Base-by-base conservation (phyloP, 2,797 vertebrate species). In the Eidolon dupreanum region DNA sequence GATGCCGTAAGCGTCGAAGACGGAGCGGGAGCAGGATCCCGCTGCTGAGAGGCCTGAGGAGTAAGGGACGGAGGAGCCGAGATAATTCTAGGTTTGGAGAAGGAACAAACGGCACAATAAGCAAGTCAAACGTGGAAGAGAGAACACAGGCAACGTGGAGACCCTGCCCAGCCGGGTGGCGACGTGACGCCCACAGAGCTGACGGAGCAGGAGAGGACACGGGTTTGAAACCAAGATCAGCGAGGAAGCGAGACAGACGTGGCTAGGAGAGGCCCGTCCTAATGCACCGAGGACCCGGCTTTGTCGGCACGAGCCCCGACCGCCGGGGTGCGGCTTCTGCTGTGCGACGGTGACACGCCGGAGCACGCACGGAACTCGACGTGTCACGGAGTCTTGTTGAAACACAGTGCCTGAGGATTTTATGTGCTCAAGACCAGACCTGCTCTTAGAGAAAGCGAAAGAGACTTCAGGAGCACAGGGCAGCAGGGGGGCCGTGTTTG, bases 61-160 rank as follows among this genome's bases (percentile, higher is more conserved):
- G 4, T 6, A 11, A 13, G 31, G 2, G 2, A 59, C 10, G 20
- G 9, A 26, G 49, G 5, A 66, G 43, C 11, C 20, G 36, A 74
- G 31, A 20, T 2, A 2, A 53, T n/a, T 12, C 33, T 36, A 31
- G 63, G 16, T 38, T 65, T 1, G n/a, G 13, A 49, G 63, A 51
- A 2, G 13, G 1, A 13, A 4, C 3, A 16, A 12, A 31, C 0
- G 8, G n/a, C 10, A 5, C n/a, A 38, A 2, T 3, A 8, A 57
- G 13, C 26, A 2, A 31, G 12, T 36, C 55, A n/a, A n/a, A 49
- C 1, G 4, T 0, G 2, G 24, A 49, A 57, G 55, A 57, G 33
- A 53, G 19, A 36, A 28, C 20, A 8, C 53, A 4, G 61, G 41
- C 0, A 5, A 36, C 22, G 16, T 19, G 1, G 22, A 49, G 26